phyloP scores from a whole-genome alignment of 1,140 invertebrate species.

The Macrosteles quadrilineatus region DNA sequence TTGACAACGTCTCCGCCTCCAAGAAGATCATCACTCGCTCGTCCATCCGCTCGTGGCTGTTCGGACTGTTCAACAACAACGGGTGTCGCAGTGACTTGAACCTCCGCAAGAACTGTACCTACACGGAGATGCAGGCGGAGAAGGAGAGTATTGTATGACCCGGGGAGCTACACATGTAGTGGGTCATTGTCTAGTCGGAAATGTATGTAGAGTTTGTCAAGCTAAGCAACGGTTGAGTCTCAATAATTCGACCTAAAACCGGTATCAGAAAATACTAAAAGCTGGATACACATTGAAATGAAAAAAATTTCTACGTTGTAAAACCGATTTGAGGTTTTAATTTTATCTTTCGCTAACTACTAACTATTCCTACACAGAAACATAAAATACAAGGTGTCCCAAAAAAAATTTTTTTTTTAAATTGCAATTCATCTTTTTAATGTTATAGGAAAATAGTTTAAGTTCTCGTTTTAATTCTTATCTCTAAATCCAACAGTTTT shows the following conservation, averaged over 20 bases:
- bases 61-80: slow-evolving; percentile 66
- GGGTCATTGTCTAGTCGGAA: not conserved
- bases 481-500: too few relatives aligned
- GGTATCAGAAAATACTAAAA: not conserved
- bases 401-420: too few relatives aligned
- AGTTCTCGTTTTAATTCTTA: too few relatives aligned
- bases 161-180: not conserved
- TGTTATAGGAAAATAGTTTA: too few relatives aligned
- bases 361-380: too few relatives aligned
- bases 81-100: slow-evolving; percentile 64
- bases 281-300: not conserved
- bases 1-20: slow-evolving; percentile 53
- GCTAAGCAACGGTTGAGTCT: not conserved
- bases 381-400: too few relatives aligned
- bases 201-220: not conserved
- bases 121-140: slow-evolving; percentile 54
- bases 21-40: slow-evolving; percentile 48
- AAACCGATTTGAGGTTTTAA: too few relatives aligned
- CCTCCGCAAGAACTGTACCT: slow-evolving; percentile 56
- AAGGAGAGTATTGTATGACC: slow-evolving; percentile 56
- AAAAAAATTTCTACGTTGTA: not conserved
- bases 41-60: slow-evolving; percentile 64
- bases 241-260: not conserved
- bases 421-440: too few relatives aligned
- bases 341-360: too few relatives aligned